Conservation (phyloP, 1,140 invertebrate species). For the Lordiphosa mommai region DNA sequence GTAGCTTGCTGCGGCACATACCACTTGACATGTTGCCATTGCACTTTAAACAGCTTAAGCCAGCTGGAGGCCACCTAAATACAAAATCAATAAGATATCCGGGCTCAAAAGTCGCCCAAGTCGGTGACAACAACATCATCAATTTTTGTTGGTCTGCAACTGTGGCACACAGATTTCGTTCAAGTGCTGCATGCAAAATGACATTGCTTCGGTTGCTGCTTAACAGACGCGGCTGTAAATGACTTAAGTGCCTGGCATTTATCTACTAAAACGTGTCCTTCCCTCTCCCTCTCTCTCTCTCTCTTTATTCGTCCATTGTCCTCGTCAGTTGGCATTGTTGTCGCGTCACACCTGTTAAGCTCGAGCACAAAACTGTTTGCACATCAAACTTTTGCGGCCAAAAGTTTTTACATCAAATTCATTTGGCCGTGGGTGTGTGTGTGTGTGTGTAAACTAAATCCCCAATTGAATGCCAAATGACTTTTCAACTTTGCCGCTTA, state of each 20-base stretch:
- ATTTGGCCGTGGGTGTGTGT: constrained; percentile 41
- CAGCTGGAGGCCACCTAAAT: neutral
- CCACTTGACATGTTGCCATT: constrained; percentile 22
- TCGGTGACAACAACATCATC: constrained; percentile 50
- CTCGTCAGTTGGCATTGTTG: constrained; percentile 31
- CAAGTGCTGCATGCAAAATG: constrained; percentile 58
- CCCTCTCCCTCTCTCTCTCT: constrained; percentile 7
- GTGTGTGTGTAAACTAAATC: constrained; percentile 34
- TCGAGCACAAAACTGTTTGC: constrained; percentile 9
- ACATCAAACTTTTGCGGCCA: constrained; percentile 43
- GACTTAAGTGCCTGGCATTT: constrained; percentile 72
- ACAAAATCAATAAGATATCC: neutral
- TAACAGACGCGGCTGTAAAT: constrained; percentile 48
- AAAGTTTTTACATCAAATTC: constrained; percentile 72
- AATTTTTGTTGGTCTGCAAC: constrained; percentile 42
- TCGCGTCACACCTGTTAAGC: constrained; percentile 54
- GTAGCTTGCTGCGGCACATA: too few species aligned
- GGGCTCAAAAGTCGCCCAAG: constrained; percentile 12
- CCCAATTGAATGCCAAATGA: constrained; percentile 63
- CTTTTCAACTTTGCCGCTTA: constrained; percentile 52
- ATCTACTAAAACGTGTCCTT: constrained; percentile 63
- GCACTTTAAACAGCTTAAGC: constrained; percentile 30
- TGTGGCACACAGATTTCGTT: constrained; percentile 30
- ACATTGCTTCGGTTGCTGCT: constrained; percentile 21
- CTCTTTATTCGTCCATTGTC: constrained; percentile 15